Percentiles rank a stretch among this genome's conserved stretches.
phyloP scores from a whole-genome alignment of 2,113 vertebrate species.

The Mixornis gularis region DNA sequence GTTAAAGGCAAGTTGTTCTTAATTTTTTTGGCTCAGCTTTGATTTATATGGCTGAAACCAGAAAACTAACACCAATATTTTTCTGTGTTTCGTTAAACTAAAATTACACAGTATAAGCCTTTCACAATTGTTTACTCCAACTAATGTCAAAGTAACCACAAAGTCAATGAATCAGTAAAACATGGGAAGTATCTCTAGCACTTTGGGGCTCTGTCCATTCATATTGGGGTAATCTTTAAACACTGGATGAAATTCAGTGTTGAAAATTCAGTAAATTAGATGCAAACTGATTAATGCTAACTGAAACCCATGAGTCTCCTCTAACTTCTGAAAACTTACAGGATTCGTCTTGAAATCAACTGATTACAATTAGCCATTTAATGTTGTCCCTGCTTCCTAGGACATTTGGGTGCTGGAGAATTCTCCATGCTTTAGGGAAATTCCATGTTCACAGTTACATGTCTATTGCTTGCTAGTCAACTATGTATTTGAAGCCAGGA shows the following conservation, averaged over 20 bases:
- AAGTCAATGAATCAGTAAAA: not conserved
- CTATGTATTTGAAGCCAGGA: not conserved
- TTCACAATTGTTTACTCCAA: conserved; percentile 23
- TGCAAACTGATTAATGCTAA: not conserved
- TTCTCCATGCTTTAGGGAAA: not conserved
- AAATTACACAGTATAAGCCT: conserved; percentile 20
- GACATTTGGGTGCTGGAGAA: not conserved
- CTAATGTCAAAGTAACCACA: conserved; percentile 9
- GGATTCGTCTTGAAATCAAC: not conserved
- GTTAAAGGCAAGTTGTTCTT: conserved; percentile 29
- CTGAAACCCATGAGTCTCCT: not conserved
- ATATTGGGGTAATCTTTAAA: not conserved
- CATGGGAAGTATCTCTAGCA: not conserved
- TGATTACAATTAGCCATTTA: not conserved
- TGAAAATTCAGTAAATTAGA: conserved; percentile 11
- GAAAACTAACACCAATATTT: conserved; percentile 26
- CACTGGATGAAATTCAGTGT: conserved; percentile 1
- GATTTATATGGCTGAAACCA: conserved; percentile 33
- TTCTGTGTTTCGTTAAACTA: conserved; percentile 15
- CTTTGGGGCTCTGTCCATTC: not conserved
- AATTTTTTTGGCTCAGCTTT: conserved; percentile 29
- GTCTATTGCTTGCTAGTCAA: not conserved
- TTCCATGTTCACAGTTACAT: not conserved
- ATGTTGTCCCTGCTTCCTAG: not conserved
- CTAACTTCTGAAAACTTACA: not conserved